Evolutionary conservation across 2,888 invertebrate species (phyloP), one percentile per base, ranked within the genome.

Genomic region (Drosophila macrospina): DNA sequence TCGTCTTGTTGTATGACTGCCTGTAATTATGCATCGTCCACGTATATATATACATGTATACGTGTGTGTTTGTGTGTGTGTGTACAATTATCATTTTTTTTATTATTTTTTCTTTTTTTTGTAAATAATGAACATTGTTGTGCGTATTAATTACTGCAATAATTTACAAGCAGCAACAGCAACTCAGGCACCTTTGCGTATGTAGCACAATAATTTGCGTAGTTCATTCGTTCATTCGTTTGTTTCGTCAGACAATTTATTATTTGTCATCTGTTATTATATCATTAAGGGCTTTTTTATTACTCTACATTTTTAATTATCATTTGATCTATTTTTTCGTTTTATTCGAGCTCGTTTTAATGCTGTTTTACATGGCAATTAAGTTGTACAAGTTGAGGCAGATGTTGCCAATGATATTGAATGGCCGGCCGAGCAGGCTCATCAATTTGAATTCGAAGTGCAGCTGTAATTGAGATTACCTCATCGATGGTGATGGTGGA

Each of bases 251-350:
- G 52, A 59, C 71, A 80, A 88, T 88, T 85, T 88, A 86, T 88
- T 88, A 86, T 86, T 86, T 88, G 83, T 88, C 85, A 88, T 86
- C 80, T 86, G 85, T 88, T 88, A 88, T 88, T 88, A 86, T 86
- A 79, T 77, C 86, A 80, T 86, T 86, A 86, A 88, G 79, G 68
- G 51, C 44, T 75, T 77, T 78, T 85, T 80, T 75, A 63, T 69
- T 75, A 75, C 57, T 57, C 59, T 63, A 79, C 74, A 74, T 81
- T 84, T 88, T 80, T 86, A 88, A 86, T 86, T 86, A 86, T 80
- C 77, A 79, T 88, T 83, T 79, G 88, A 85, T 85, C 77, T 82
- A 71, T 74, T 77, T 60, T 41, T 13, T 44, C 45, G 42, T 52
- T 41, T 41, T 30, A 2, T 28, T 34, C 64, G 61, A 42, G 28